Evolutionary conservation across 1,140 invertebrate genomes (phyloP).

Genomic region (Homarus americanus): DNA sequence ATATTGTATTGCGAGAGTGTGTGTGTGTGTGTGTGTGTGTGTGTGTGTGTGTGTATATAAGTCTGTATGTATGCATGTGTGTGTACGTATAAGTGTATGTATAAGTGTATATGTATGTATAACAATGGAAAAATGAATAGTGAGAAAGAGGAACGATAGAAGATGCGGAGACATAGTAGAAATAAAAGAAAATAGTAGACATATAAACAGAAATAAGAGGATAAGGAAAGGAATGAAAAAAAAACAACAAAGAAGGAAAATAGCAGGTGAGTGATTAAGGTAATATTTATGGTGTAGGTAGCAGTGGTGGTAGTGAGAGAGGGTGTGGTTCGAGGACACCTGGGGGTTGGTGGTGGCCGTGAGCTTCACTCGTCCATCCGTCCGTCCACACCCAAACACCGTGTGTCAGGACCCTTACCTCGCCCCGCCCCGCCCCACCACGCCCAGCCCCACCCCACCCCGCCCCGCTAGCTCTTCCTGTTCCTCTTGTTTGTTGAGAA

Average conservation of each 20-base stretch:
- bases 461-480: too few species aligned
- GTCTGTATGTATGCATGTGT: not conserved
- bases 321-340: conserved; percentile 30
- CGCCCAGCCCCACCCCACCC: too few species aligned
- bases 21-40: not conserved
- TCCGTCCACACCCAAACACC: too few species aligned
- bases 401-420: too few species aligned
- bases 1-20: not conserved
- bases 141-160: conserved; percentile 17
- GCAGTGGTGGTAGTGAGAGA: not conserved
- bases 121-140: too few species aligned
- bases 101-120: not conserved
- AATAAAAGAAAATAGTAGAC: not conserved
- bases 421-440: too few species aligned
- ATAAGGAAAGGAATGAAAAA: not conserved
- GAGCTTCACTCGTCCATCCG: too few species aligned
- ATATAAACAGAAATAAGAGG: not conserved
- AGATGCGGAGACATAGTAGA: not conserved
- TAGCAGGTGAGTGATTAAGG: not conserved
- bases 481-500: too few species aligned
- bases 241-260: not conserved
- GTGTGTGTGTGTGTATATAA: not conserved
- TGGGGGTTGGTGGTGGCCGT: not conserved
- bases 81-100: not conserved
- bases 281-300: not conserved